phyloP scores from a whole-genome alignment of 1,140 invertebrate genomes.

The Lepidotrigona ventralis region DNA sequence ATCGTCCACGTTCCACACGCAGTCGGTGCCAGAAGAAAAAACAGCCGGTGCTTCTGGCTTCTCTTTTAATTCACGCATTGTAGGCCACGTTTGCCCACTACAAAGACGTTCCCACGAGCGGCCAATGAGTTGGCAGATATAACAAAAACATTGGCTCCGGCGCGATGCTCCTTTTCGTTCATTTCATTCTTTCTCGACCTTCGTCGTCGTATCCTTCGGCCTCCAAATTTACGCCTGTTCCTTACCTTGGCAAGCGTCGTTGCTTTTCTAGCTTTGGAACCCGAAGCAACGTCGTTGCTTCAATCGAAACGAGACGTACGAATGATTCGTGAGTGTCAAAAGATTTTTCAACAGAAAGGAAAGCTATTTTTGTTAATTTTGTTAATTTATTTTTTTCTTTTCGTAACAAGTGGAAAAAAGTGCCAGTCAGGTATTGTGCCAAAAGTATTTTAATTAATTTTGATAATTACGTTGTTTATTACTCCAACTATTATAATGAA shows the following conservation, averaged over 20 bases:
- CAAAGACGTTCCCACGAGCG: conserved; percentile 73
- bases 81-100: conserved; percentile 70
- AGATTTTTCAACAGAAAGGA: not conserved
- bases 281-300: not conserved
- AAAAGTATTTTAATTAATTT: not conserved
- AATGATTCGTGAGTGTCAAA: not conserved
- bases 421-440: no score
- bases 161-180: conserved; percentile 26
- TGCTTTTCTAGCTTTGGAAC: conserved; percentile 12
- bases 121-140: conserved; percentile 75
- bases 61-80: conserved; percentile 76
- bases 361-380: not conserved
- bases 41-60: conserved; percentile 51
- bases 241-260: not conserved
- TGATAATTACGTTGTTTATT: not conserved
- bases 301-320: not conserved
- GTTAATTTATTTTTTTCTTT: no score
- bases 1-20: conserved; percentile 56
- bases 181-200: conserved; percentile 54
- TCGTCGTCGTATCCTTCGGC: conserved; percentile 58
- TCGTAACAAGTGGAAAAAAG: no score
- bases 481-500: no score
- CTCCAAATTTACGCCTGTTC: conserved; percentile 13
- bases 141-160: conserved; percentile 72
- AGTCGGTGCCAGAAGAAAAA: conserved; percentile 49